These are phyloP conservation scores for Phataginus tricuspis DNA, from an alignment of 2,797 vertebrate genomes.

Conservation along the genomic window DNA sequence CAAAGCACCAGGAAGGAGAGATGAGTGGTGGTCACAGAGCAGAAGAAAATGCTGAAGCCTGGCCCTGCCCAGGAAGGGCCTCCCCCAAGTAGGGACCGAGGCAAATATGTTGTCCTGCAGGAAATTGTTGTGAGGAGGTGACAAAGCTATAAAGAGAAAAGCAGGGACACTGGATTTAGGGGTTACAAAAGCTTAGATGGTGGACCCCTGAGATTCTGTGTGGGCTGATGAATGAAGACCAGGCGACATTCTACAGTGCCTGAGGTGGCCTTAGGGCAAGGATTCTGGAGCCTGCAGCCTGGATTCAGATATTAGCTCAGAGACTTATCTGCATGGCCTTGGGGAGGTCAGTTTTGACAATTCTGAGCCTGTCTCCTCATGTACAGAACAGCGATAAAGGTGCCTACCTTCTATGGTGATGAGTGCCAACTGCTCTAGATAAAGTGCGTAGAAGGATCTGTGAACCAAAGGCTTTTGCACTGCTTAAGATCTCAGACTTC, in stretches of 20 bases:
- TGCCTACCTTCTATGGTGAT: neutral
- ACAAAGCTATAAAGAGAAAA: neutral
- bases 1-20: neutral
- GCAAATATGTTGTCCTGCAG: neutral
- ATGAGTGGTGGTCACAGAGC: neutral
- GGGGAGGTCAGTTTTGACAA: neutral
- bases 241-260: neutral
- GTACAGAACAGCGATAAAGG: neutral
- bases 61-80: accelerated
- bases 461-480: neutral
- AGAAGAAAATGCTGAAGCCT: neutral
- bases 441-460: neutral
- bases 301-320: neutral
- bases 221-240: neutral
- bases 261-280: neutral
- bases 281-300: neutral
- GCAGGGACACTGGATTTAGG: neutral
- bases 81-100: neutral
- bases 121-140: neutral
- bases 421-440: neutral
- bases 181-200: neutral
- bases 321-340: neutral
- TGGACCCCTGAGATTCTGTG: neutral
- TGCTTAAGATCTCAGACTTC: neutral
- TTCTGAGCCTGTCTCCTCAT: neutral